A percentile compares a stretch with the other conserved stretches of the same genome.
phyloP scores from a whole-genome alignment of 2,888 invertebrate genomes.

The Hypomecis punctinalis region DNA sequence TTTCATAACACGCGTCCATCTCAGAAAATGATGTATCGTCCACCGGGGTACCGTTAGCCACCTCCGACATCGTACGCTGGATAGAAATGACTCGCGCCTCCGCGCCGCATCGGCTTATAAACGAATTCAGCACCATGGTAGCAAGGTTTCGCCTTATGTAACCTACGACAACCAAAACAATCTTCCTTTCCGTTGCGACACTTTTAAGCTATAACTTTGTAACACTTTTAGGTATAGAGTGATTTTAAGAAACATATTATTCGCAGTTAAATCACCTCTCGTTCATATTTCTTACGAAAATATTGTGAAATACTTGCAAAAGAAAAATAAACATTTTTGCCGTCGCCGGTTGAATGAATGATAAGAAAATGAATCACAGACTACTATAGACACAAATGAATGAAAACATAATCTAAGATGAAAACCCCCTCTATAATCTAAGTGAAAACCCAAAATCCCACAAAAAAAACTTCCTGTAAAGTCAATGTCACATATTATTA shows the following conservation, averaged over 20 bases:
- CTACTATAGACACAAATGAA: too few species aligned
- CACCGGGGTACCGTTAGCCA: conserved; percentile 70
- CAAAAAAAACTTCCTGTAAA: too few species aligned
- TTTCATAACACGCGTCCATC: conserved; percentile 96
- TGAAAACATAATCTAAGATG: too few species aligned
- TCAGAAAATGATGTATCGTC: conserved; percentile 85
- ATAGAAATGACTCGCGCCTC: conserved; percentile 72
- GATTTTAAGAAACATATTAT: conserved; percentile 2
- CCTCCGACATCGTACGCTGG: conserved; percentile 78
- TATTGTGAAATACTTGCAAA: conserved; percentile 4
- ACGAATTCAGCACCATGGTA: conserved; percentile 71
- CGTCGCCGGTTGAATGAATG: conserved; percentile 1
- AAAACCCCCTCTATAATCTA: too few species aligned
- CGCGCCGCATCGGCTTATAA: conserved; percentile 69
- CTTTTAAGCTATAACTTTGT: neutral
- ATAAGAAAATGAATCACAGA: neutral
- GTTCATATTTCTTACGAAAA: conserved; percentile 5
- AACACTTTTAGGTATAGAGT: neutral
- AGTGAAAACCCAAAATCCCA: too few species aligned
- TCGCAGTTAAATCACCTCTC: conserved; percentile 1
- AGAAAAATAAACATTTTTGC: conserved; percentile 15
- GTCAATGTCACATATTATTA: too few species aligned
- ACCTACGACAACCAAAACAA: conserved; percentile 54
- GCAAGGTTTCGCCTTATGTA: conserved; percentile 54
- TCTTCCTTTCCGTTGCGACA: conserved; percentile 30